Percentiles rank a stretch among this genome's conserved stretches.
Evolutionary conservation across 2,113 vertebrate species (phyloP).

Genomic region (Pristiophorus japonicus): DNA sequence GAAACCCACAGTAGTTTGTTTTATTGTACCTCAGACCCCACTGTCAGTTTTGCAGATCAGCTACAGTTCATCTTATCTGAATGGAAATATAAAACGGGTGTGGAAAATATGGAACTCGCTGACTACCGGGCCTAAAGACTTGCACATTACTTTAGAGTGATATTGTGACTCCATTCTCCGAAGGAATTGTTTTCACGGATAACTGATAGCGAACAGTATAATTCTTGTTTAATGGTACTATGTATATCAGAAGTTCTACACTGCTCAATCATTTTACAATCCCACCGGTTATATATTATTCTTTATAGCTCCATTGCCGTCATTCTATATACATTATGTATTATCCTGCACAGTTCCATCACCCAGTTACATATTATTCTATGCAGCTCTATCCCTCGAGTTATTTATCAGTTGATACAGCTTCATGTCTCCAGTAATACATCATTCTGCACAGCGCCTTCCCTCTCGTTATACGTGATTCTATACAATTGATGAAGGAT

Average conservation of each 20-base stretch:
- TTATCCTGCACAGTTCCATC: neutral
- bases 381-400: neutral
- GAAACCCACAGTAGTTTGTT: neutral
- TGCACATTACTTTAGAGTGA: neutral
- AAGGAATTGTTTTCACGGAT: neutral
- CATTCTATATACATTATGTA: neutral
- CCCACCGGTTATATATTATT: neutral
- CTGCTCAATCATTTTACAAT: neutral
- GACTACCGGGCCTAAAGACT: neutral
- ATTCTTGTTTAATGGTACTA: neutral
- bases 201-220: neutral
- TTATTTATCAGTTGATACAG: slow-evolving; percentile 7
- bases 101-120: neutral
- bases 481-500: neutral
- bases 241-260: neutral
- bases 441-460: slow-evolving; percentile 13
- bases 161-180: neutral
- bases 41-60: neutral
- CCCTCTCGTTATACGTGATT: neutral
- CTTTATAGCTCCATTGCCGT: neutral
- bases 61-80: neutral
- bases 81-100: neutral
- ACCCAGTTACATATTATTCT: slow-evolving; percentile 3
- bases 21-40: neutral
- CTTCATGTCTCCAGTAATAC: neutral